These are phyloP conservation scores for Toxotes chatareus DNA, from an alignment of 2,113 vertebrate species.

Conservation along the genomic window DNA sequence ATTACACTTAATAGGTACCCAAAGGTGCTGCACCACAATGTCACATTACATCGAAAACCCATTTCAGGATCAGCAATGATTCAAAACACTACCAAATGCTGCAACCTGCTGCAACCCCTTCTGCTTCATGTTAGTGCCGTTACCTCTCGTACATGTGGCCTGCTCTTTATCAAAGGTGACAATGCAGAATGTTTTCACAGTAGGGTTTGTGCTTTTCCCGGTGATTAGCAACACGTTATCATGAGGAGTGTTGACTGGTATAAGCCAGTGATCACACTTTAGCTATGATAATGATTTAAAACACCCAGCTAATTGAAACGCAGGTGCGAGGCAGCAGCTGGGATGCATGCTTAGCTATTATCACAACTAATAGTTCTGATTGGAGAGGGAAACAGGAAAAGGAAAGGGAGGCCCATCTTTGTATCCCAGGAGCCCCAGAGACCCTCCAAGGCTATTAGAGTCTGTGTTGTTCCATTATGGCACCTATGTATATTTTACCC, in stretches of 20 bases:
- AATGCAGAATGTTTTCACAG: constrained; percentile 65
- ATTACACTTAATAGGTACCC: constrained; percentile 64
- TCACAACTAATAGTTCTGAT: constrained; percentile 75
- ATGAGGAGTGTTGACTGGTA: constrained; percentile 24
- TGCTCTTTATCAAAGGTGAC: constrained; percentile 69
- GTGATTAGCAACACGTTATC: constrained; percentile 58
- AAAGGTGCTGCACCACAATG: constrained; percentile 50
- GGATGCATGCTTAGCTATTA: constrained; percentile 67
- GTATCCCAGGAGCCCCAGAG: constrained; percentile 41
- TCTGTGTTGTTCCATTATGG: constrained; percentile 63
- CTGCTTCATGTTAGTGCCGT: constrained; percentile 55
- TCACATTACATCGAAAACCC: constrained; percentile 42
- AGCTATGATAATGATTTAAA: constrained; percentile 72
- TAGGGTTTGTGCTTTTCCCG: constrained; percentile 38
- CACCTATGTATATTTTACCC: constrained; percentile 60
- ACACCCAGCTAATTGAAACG: constrained; percentile 70
- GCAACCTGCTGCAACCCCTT: constrained; percentile 60
- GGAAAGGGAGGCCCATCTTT: constrained; percentile 34
- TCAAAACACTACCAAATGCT: constrained; percentile 60
- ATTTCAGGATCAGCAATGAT: constrained; percentile 46
- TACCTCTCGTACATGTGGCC: constrained; percentile 33
- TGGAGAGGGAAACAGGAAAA: constrained; percentile 53
- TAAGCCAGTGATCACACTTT: constrained; percentile 62
- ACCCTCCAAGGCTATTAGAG: constrained; percentile 50
- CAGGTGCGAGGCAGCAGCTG: constrained; percentile 74